phyloP scores from a whole-genome alignment of 1,140 invertebrate species.

The Ceratina calcarata region DNA sequence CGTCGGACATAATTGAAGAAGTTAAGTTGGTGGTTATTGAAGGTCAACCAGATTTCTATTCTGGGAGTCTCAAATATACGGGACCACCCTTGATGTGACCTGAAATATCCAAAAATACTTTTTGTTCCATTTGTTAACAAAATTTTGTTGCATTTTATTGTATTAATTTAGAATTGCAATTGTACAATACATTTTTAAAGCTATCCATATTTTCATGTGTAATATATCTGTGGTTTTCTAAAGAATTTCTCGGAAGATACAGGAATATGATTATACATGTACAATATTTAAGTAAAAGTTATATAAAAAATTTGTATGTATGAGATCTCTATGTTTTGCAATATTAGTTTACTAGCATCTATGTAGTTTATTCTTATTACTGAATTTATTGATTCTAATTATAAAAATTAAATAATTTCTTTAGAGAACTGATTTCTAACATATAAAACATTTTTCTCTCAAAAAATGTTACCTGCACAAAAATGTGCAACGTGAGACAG shows the following conservation, averaged over 20 bases:
- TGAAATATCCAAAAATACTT: conserved; percentile 8
- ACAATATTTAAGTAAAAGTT: conserved; percentile 12
- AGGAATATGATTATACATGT: background rate
- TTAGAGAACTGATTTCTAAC: background rate
- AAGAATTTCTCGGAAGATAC: background rate
- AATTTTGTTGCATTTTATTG: conserved; percentile 17
- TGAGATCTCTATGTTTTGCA: conserved; percentile 34
- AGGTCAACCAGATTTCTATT: conserved; percentile 69
- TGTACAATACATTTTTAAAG: conserved; percentile 1
- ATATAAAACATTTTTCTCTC: conserved; percentile 4
- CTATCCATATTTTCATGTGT: conserved; percentile 16
- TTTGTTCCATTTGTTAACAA: conserved; percentile 30
- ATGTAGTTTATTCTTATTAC: conserved; percentile 25
- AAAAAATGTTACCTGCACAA: conserved; percentile 12
- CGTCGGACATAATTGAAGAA: conserved; percentile 58
- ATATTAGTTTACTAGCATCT: background rate
- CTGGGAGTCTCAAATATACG: conserved; percentile 69
- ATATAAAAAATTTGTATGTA: background rate
- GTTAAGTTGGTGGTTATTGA: conserved; percentile 69
- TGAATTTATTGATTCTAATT: background rate
- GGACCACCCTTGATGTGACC: conserved; percentile 67
- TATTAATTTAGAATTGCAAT: conserved; percentile 20
- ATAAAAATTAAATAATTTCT: background rate
- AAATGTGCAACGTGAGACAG: conserved; percentile 10
- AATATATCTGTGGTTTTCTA: conserved; percentile 17